Percentiles rank a stretch among this genome's conserved stretches.
Evolutionary conservation across 2,888 invertebrate species (phyloP).

Genomic region (Agrochola circellaris): DNA sequence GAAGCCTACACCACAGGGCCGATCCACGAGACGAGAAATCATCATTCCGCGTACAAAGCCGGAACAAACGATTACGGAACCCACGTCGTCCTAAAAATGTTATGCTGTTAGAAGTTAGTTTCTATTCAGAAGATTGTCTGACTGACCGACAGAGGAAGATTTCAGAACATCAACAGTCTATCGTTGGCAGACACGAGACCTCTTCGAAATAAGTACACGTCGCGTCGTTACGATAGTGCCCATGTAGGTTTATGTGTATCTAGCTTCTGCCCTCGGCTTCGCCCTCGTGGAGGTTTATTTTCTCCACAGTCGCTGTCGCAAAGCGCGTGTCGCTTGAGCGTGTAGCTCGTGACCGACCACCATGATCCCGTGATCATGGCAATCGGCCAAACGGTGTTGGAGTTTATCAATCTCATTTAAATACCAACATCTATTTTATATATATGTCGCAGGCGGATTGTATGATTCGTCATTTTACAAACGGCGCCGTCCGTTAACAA

Average conservation of each 20-base stretch:
- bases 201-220: background rate
- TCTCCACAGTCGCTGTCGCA: background rate
- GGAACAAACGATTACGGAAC: constrained; percentile 80
- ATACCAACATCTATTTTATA: too few relatives aligned
- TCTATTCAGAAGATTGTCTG: background rate
- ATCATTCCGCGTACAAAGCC: constrained; percentile 83
- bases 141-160: background rate
- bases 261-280: background rate
- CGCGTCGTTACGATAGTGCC: background rate
- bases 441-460: too few relatives aligned
- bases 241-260: background rate
- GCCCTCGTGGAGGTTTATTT: background rate
- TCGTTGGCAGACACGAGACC: background rate
- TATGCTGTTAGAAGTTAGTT: background rate
- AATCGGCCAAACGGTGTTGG: too few relatives aligned
- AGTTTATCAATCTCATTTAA: too few relatives aligned
- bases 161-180: background rate
- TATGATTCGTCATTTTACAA: too few relatives aligned
- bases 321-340: background rate
- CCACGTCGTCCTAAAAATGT: constrained; percentile 82
- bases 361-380: too few relatives aligned
- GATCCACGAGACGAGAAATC: constrained; percentile 83
- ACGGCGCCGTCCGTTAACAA: too few relatives aligned
- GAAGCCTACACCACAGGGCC: constrained; percentile 85
- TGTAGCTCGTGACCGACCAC: too few relatives aligned